phyloP scores from a whole-genome alignment of 2,113 vertebrate genomes.

The Pelecanus crispus region DNA sequence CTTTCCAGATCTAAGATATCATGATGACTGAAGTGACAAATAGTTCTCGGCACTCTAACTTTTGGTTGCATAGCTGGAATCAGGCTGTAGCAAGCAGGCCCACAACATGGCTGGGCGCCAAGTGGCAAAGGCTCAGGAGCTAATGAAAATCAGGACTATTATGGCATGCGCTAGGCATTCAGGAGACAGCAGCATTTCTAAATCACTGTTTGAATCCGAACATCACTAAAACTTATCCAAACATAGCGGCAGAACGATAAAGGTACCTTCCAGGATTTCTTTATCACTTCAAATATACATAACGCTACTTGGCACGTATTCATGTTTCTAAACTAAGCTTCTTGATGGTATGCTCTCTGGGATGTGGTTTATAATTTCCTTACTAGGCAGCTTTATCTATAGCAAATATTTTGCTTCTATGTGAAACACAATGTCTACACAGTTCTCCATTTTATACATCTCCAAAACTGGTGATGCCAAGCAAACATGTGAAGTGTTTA shows the following conservation, averaged over 20 bases:
- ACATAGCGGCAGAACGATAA: background rate
- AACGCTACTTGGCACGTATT: background rate
- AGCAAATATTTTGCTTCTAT: conserved; percentile 51
- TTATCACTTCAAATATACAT: background rate
- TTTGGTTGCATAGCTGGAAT: background rate
- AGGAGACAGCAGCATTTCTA: background rate
- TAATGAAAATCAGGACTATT: background rate
- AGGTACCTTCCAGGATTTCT: conserved; percentile 7
- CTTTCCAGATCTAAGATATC: background rate
- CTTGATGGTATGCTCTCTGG: background rate
- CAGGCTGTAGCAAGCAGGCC: background rate
- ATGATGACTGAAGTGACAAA: background rate
- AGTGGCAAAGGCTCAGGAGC: background rate
- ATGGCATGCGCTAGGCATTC: background rate
- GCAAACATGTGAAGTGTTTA: conserved; percentile 37
- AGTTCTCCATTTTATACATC: conserved; percentile 13
- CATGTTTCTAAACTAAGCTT: conserved; percentile 14
- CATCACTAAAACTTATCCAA: background rate
- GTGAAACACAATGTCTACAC: conserved; percentile 18
- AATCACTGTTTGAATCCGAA: background rate
- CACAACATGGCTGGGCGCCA: background rate
- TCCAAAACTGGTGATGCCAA: background rate
- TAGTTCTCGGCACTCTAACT: background rate
- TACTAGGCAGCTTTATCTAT: conserved; percentile 31
- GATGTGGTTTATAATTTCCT: conserved; percentile 51